phyloP scores from a whole-genome alignment of 2,113 vertebrate species.

The Urocynchramus pylzowi region DNA sequence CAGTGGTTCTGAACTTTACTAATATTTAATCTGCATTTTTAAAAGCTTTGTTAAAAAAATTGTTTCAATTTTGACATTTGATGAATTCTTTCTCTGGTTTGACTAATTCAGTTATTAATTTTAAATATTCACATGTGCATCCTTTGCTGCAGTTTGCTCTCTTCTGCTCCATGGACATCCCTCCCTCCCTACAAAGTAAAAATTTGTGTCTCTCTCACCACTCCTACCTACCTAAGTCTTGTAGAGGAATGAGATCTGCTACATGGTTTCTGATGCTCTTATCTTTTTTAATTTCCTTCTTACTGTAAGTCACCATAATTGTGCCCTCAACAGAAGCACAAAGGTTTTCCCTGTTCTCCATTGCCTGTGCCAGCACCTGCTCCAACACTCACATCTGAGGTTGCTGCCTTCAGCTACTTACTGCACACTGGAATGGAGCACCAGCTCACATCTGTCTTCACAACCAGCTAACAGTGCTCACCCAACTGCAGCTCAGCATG shows the following conservation, averaged over 20 bases:
- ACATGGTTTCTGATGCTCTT: background rate
- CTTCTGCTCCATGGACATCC: background rate
- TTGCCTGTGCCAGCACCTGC: background rate
- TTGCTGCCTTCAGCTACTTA: background rate
- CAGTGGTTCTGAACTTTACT: background rate
- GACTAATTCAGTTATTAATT: background rate
- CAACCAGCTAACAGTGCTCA: accelerated
- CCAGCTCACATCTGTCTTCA: background rate
- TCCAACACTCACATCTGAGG: background rate
- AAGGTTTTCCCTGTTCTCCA: background rate
- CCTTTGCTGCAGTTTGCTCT: background rate
- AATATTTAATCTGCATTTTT: background rate
- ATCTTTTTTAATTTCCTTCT: background rate
- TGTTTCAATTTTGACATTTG: background rate
- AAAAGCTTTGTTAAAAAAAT: background rate
- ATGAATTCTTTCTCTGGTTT: background rate
- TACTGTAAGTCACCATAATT: background rate
- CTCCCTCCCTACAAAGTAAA: background rate
- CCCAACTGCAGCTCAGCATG: accelerated
- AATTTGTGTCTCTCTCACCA: background rate
- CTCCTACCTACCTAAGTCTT: background rate
- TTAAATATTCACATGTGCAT: background rate
- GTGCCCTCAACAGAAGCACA: background rate
- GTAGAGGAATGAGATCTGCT: background rate
- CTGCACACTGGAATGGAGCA: accelerated